Percentiles rank a stretch among this genome's conserved stretches.
Evolutionary conservation across 2,797 vertebrate species (phyloP).

Genomic region (Cyprinodon diabolis): DNA sequence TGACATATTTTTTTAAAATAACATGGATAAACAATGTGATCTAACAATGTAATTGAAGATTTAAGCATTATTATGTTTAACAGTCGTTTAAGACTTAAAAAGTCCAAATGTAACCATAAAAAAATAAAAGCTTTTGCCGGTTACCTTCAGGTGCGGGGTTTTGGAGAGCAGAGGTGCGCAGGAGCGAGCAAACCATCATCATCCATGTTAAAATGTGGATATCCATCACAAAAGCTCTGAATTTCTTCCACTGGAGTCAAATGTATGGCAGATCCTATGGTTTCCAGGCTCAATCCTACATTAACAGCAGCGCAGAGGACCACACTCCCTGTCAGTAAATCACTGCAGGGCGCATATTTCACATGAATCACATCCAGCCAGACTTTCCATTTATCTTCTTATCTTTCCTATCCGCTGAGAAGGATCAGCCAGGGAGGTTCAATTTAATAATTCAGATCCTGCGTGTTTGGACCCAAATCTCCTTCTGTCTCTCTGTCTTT

Average conservation of each 20-base stretch:
- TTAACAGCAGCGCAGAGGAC: constrained; percentile 45
- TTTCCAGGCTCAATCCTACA: constrained; percentile 36
- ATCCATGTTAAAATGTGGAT: constrained; percentile 54
- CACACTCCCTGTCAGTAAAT: constrained; percentile 42
- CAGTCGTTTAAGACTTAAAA: not conserved
- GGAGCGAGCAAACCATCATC: constrained; percentile 47
- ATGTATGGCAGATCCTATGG: constrained; percentile 10
- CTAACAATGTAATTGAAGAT: not conserved
- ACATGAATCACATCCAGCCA: constrained; percentile 10
- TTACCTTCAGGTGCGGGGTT: constrained; percentile 74
- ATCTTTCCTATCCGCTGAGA: constrained; percentile 13
- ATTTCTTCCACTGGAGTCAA: constrained; percentile 14
- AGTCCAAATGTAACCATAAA: not conserved
- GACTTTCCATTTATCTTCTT: constrained; percentile 20
- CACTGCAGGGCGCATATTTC: constrained; percentile 21
- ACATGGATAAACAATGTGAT: not conserved
- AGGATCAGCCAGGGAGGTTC: constrained; percentile 13
- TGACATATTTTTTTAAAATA: not conserved
- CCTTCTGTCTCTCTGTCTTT: not conserved
- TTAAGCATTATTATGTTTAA: not conserved
- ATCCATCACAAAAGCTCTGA: constrained; percentile 59
- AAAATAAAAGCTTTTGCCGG: not conserved
- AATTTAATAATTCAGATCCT: constrained; percentile 8
- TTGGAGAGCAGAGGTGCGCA: constrained; percentile 55
- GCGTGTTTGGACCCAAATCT: constrained; percentile 31